Conservation (phyloP, 2,888 invertebrate genomes). For the Tipula helvola region DNA sequence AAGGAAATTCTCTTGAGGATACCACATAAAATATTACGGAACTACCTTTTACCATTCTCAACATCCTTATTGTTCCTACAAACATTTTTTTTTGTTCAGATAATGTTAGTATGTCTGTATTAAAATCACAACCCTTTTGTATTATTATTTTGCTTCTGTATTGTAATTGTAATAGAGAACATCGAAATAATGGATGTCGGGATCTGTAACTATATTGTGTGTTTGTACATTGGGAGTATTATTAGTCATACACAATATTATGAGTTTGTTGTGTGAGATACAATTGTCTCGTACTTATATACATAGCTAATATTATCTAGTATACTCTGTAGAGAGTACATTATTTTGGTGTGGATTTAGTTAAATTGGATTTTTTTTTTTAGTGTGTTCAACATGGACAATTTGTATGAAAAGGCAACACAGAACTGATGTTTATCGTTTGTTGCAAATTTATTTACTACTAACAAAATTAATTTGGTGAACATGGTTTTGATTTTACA, state of each 20-base stretch:
- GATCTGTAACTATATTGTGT: neutral
- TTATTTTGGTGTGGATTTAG: neutral
- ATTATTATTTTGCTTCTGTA: neutral
- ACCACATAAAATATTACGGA: neutral
- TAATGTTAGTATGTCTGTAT: neutral
- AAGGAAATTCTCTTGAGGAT: neutral
- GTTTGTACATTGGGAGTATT: neutral
- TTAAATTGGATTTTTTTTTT: neutral
- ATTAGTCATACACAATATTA: neutral
- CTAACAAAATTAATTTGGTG: neutral
- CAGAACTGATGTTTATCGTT: neutral
- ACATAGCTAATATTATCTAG: neutral
- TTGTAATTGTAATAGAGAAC: neutral
- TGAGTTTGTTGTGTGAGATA: neutral
- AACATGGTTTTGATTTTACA: too few species aligned
- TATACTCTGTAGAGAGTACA: neutral
- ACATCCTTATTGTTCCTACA: neutral
- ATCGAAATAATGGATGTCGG: neutral
- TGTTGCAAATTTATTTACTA: neutral
- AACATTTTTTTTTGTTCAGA: neutral
- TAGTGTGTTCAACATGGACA: neutral
- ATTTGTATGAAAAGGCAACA: neutral
- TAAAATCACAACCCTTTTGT: neutral
- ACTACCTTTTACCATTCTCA: neutral
- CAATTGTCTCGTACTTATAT: neutral